A percentile compares a stretch with the other conserved stretches of the same genome.
Conservation (phyloP, 2,888 invertebrate genomes). For the Boloria selene region DNA sequence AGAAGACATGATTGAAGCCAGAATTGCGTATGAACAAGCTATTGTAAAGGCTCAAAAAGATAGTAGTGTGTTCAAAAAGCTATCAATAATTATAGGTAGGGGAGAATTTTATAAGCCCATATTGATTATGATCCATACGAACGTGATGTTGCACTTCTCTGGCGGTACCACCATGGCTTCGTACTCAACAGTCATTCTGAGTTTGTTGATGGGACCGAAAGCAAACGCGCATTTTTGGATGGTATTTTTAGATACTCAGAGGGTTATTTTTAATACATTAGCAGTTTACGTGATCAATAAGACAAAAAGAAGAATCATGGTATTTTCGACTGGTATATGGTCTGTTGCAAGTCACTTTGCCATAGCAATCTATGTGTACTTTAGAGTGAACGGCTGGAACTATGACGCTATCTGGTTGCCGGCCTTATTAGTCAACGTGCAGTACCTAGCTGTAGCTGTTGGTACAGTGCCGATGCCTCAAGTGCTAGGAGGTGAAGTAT, state of each 20-base stretch:
- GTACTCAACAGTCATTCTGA: constrained; percentile 84
- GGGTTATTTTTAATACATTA: constrained; percentile 81
- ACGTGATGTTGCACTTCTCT: constrained; percentile 84
- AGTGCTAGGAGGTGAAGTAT: constrained; percentile 87
- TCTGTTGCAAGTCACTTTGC: constrained; percentile 74
- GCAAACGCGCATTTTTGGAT: constrained; percentile 85
- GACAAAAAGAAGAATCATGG: constrained; percentile 82
- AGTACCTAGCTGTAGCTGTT: constrained; percentile 79
- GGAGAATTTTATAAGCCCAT: constrained; percentile 82
- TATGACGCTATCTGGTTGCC: constrained; percentile 70
- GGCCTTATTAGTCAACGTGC: constrained; percentile 74
- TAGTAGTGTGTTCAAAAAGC: constrained; percentile 32
- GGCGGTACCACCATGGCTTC: constrained; percentile 86
- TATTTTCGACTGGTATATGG: constrained; percentile 69
- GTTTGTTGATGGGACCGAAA: constrained; percentile 77
- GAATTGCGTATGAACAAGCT: constrained; percentile 47
- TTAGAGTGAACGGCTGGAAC: constrained; percentile 48
- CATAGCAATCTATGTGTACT: constrained; percentile 70
- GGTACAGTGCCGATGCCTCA: constrained; percentile 86
- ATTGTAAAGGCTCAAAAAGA: constrained; percentile 42
- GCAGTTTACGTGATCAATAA: constrained; percentile 83
- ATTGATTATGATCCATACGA: constrained; percentile 81
- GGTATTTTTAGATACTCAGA: constrained; percentile 83
- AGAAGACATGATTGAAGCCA: constrained; percentile 59
- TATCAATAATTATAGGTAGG: constrained; percentile 50